Evolutionary conservation across 1,140 invertebrate genomes (phyloP), one percentile per base, ranked within the genome.

Genomic region (Drosophila tani): DNA sequence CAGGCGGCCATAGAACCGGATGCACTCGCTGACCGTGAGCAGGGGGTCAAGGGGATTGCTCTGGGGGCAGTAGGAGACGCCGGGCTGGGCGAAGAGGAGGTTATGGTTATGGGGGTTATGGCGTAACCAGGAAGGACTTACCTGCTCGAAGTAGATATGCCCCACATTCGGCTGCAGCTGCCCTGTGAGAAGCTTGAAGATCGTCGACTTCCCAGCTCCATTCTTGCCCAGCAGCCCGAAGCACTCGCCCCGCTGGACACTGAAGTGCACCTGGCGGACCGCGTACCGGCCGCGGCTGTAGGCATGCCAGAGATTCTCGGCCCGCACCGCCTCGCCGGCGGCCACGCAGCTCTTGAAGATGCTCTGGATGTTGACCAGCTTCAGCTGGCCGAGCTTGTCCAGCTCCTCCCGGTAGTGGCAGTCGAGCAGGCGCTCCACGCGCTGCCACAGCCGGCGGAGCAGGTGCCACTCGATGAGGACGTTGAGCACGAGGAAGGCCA

Each of bases 201-300:
- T 96, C 0, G 95, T 96, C 0, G 96, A 96, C 91, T 96, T 96
- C 5, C 96, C 96, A 0, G 95, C 95, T 14, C 96, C 96, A 85
- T 97, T 96, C 60, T 95, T 94, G 19, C 97, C 96, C 29, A 97
- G 91, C 12, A 97, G 86, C 7, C 96, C 96, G 81, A 97, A 97
- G 84, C 96, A 97, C 93, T 93, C 91, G 57, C 91, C 92, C 1
- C 75, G 67, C 38, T 91, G 85, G 5, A 93, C 83, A 1, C 71
- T 71, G 50, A 93, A 93, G 45, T 90, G 81, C 3, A 93, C 87
- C 75, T 93, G 84, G 0, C 78, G 81, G 6, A 93, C 87, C 0
- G 92, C 91, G 32, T 91, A 92, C 4, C 81, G 66, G 1, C 81
- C 75, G 11, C 87, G 81, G 0, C 73, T 47, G 56, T 93, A 93